phyloP scores from a whole-genome alignment of 2,113 vertebrate species.

The Arenaria interpres region DNA sequence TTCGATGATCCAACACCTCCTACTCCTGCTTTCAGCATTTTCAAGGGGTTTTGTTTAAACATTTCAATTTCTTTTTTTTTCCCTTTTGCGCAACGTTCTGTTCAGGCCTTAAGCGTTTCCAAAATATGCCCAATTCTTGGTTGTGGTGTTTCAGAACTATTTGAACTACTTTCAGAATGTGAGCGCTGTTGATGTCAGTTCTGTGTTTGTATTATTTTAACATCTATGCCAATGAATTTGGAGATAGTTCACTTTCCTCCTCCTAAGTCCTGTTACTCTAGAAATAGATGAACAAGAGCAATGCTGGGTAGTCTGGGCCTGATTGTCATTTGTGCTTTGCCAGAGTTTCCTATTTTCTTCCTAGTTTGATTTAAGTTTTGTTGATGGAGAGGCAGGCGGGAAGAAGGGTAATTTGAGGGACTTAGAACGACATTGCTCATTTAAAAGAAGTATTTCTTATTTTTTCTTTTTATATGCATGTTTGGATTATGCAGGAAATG shows the following conservation, averaged over 20 bases:
- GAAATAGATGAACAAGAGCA: not conserved
- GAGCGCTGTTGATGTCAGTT: not conserved
- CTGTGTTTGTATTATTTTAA: not conserved
- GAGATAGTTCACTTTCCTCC: not conserved
- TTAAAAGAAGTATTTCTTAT: not conserved
- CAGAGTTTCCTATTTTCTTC: not conserved
- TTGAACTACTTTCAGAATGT: not conserved
- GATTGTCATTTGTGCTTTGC: not conserved
- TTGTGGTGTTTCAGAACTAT: not conserved
- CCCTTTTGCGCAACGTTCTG: not conserved
- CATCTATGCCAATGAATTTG: not conserved
- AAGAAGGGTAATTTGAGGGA: not conserved
- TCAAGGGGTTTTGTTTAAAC: not conserved
- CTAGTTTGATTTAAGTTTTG: not conserved
- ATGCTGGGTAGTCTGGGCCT: not conserved
- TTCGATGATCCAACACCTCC: not conserved
- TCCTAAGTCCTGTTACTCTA: not conserved
- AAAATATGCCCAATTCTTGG: not conserved
- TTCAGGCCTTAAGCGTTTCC: not conserved
- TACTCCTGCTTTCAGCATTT: not conserved
- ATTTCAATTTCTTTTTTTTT: not conserved
- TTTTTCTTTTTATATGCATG: accelerated
- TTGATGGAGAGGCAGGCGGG: not conserved
- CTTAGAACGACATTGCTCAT: not conserved
- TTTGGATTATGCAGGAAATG: slow-evolving; percentile 83